Base-by-base conservation (phyloP, 2,888 invertebrate genomes). In the Alviniconcha strummeri region DNA sequence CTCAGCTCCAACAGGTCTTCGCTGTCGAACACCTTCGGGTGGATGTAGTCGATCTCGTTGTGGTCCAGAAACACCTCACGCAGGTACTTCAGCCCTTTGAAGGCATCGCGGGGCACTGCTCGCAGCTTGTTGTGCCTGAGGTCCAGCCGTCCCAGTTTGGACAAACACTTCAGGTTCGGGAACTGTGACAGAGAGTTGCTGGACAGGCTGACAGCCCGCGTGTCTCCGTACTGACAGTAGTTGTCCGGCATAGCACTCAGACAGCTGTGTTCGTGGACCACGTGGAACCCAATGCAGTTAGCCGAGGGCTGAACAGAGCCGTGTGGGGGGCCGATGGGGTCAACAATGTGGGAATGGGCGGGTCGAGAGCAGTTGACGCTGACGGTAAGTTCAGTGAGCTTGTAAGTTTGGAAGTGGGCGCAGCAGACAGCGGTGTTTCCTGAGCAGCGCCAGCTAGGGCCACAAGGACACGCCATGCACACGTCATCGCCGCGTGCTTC, bases 41-140 rank as follows among this genome's bases (percentile, higher is more conserved):
- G 56, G 55, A 80, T 80, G 72, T 56, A 80, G 71, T 36, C 19
- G 80, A 80, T 80, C 8, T 71, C 19, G 19, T 80, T 80, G 71
- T 57, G 8, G 80, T 80, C 80, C 5, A 80, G 56, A 36, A 54
- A 80, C 17, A 80, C 69, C 5, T 80, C 80, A 19, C 71, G 56
- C n/a, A 80, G 55, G 15, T 55, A n/a, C 56, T 36, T 19, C 17
- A 80, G 80, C 5, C 80, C 80, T 8, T 19, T 52, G 15, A 80
- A 80, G 56, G 80, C 80, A 1, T 72, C 72, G 15, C 36, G 71
- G 3, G 71, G 71, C 1, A 80, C 56, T 6, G n/a, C 7, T 52
- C 56, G 71, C 55, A 80, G 56, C 15, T 52, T 69, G 57, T 80
- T 80, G 72, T 56, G 19, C 15, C 11, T 80, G 19, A 80, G 72